Conservation (phyloP, 2,888 invertebrate species). For the Macrosiphum euphorbiae region DNA sequence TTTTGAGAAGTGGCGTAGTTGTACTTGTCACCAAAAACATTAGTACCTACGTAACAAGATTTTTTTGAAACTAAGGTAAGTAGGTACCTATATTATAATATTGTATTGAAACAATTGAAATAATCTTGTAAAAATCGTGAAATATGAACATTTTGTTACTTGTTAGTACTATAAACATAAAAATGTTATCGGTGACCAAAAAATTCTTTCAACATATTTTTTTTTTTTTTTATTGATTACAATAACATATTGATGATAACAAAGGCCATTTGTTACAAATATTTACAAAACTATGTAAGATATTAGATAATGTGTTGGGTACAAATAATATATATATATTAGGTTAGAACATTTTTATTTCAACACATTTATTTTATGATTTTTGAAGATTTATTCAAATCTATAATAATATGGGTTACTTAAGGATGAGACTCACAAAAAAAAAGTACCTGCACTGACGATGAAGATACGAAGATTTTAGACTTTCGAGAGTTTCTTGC, state of each 20-base stretch:
- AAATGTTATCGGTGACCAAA: not conserved
- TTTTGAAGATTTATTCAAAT: not conserved
- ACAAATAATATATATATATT: too few species aligned
- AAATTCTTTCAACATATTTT: not conserved
- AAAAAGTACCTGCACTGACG: not conserved
- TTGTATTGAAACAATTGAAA: not conserved
- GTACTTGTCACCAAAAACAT: too few species aligned
- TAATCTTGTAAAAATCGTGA: not conserved
- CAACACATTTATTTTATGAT: not conserved
- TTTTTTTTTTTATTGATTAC: too few species aligned
- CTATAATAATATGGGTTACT: not conserved
- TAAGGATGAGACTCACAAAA: not conserved
- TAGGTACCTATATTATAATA: not conserved
- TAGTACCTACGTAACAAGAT: not conserved
- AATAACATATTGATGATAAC: too few species aligned
- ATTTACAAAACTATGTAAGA: too few species aligned
- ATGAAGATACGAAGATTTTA: not conserved
- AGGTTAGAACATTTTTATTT: too few species aligned
- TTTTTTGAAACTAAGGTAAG: not conserved
- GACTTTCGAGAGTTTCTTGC: too few species aligned
- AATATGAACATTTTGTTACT: too few species aligned
- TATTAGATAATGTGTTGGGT: too few species aligned
- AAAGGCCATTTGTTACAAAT: too few species aligned
- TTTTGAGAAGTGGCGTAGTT: too few species aligned
- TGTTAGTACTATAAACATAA: not conserved